These are phyloP conservation scores for Scaptomyza polygonia DNA, from an alignment of 2,888 invertebrate genomes.

Conservation along the genomic window DNA sequence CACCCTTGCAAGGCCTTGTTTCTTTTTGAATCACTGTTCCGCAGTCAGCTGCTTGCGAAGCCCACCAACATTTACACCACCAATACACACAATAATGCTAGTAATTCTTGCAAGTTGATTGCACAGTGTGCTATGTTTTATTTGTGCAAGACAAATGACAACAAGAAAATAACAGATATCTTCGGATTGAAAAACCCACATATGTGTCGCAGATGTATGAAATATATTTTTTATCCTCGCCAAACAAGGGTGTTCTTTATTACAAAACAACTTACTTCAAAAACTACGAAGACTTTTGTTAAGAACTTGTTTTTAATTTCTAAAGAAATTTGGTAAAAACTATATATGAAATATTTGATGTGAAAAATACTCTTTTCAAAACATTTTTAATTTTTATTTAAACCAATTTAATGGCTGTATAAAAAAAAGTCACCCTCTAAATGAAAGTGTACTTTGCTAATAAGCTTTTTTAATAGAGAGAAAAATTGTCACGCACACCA, in stretches of 20 bases:
- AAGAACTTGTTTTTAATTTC: no score
- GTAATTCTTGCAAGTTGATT: conserved; percentile 1
- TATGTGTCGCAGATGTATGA: conserved; percentile 5
- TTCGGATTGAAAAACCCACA: not conserved
- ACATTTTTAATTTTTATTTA: no score
- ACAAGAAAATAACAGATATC: not conserved
- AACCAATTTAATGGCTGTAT: no score
- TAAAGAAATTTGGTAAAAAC: no score
- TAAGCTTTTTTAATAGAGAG: not conserved
- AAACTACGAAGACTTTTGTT: no score
- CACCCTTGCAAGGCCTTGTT: conserved; percentile 45
- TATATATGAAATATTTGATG: no score
- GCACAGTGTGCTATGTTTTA: conserved; percentile 30
- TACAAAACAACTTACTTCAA: no score
- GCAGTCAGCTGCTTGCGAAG: conserved; percentile 48
- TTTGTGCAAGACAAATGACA: not conserved
- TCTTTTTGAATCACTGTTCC: conserved; percentile 57
- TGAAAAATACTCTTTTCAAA: no score
- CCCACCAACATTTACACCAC: conserved; percentile 30
- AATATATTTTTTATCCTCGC: not conserved
- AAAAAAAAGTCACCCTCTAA: no score
- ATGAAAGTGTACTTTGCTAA: not conserved
- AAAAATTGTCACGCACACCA: conserved; percentile 13
- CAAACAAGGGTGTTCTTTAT: not conserved
- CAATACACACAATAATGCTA: conserved; percentile 21